Evolutionary conservation across 2,113 vertebrate species (phyloP), one percentile per base, ranked within the genome.

Genomic region (Bubo bubo): DNA sequence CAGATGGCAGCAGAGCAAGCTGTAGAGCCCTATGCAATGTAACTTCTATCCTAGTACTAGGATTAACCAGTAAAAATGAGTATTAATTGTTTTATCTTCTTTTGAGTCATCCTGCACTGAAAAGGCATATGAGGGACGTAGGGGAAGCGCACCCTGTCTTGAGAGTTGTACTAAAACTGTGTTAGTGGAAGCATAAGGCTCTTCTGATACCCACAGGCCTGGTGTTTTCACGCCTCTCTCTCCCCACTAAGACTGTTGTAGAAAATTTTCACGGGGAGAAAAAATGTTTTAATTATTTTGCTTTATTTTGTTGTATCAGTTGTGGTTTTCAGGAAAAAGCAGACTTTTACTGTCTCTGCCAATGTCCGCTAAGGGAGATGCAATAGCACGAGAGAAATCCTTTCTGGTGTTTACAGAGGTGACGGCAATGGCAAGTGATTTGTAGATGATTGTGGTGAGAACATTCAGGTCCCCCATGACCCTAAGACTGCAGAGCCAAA

Each of bases 61-160:
- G n/a, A n/a, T 82, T 60, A 90, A 82, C 18, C 53, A 86, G 52
- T n/a, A 68, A 56, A 90, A 88, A 34, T 27, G 0, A 75, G 4
- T 53, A 71, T 71, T 35, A 59, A 58, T 41, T 71, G 50, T 20
- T 81, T 87, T 87, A 79, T 87, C 52, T 28, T n/a, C 47, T 79
- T 79, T 66, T 76, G 56, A 96, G 88, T 79, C 74, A 86, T 52
- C 58, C 56, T 79, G 26, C 28, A 34, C 50, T 63, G 41, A 60
- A 56, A 86, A 79, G 60, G 60, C 21, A 6, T 19, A 39, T 2
- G 3, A 85, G 34, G 22, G n/a, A 50, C 26, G 11, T 6, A 23
- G 20, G 70, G 66, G 71, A 90, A 47, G 22, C 5, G 8, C n/a
- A 85, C 39, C 16, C 15, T 53, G 55, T 43, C 67, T 66, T 43